Conservation (phyloP, 2,797 vertebrate genomes). For the Dryobates pubescens region DNA sequence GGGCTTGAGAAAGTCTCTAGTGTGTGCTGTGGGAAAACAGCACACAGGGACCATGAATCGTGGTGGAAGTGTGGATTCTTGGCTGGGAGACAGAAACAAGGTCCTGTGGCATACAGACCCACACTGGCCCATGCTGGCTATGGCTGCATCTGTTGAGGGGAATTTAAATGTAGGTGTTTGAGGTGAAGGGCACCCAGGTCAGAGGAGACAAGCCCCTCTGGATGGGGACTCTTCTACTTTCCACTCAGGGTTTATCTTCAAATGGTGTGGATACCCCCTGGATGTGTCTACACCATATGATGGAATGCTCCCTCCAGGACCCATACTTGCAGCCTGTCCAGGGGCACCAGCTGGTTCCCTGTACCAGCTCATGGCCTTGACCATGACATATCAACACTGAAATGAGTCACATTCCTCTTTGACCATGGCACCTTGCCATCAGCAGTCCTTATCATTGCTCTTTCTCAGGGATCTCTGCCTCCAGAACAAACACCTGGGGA, state of each 20-base stretch:
- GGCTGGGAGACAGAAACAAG: neutral
- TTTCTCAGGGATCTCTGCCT: neutral
- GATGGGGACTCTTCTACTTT: neutral
- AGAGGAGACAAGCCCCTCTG: neutral
- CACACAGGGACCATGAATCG: neutral
- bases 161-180: neutral
- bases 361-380: neutral
- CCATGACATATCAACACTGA: neutral
- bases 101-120: neutral
- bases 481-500: neutral
- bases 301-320: neutral
- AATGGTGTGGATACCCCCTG: neutral
- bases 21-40: neutral
- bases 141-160: neutral
- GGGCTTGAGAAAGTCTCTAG: neutral
- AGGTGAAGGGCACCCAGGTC: neutral
- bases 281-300: neutral
- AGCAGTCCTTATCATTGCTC: neutral
- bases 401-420: neutral
- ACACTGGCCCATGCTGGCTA: fast-evolving
- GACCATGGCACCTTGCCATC: neutral
- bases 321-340: neutral
- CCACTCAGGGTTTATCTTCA: neutral
- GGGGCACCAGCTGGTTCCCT: neutral
- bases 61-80: neutral